A percentile compares a stretch with the other conserved stretches of the same genome.
Conservation (phyloP, 2,113 vertebrate species). For the Ailuropoda melanoleuca region DNA sequence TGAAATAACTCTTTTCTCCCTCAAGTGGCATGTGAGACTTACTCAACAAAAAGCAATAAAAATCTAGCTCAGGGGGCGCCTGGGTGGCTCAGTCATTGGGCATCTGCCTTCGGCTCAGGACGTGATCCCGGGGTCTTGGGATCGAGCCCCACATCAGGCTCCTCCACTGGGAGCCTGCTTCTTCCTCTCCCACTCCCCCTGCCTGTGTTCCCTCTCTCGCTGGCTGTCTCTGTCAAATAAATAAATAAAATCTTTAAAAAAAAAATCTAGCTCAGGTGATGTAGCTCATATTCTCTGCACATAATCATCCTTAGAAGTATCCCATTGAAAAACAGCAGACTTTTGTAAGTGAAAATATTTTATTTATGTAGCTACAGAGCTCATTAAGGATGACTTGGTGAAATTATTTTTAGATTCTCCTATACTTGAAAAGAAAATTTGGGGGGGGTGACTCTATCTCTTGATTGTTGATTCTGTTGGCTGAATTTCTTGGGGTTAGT, state of each 20-base stretch:
- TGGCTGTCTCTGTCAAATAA: no score
- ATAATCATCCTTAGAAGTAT: not conserved
- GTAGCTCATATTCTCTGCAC: not conserved
- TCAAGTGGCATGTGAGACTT: not conserved
- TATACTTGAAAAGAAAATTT: not conserved
- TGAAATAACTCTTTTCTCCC: not conserved
- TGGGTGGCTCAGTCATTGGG: no score
- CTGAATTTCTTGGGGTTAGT: not conserved
- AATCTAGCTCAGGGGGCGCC: not conserved
- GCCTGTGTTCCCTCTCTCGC: no score
- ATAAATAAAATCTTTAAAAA: no score
- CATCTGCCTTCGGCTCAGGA: no score
- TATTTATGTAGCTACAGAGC: not conserved
- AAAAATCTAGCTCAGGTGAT: not conserved
- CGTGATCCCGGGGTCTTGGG: no score
- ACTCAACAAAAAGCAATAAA: not conserved
- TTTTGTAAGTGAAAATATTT: constrained; percentile 11
- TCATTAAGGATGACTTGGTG: not conserved
- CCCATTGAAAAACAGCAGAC: not conserved
- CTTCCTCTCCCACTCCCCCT: no score
- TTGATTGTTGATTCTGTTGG: not conserved
- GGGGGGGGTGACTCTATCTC: not conserved
- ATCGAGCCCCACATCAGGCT: no score
- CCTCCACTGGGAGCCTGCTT: no score
- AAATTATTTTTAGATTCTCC: not conserved